Evolutionary conservation across 2,888 invertebrate genomes (phyloP), one percentile per base, ranked within the genome.

Genomic region (Minunthozetes semirufus): DNA sequence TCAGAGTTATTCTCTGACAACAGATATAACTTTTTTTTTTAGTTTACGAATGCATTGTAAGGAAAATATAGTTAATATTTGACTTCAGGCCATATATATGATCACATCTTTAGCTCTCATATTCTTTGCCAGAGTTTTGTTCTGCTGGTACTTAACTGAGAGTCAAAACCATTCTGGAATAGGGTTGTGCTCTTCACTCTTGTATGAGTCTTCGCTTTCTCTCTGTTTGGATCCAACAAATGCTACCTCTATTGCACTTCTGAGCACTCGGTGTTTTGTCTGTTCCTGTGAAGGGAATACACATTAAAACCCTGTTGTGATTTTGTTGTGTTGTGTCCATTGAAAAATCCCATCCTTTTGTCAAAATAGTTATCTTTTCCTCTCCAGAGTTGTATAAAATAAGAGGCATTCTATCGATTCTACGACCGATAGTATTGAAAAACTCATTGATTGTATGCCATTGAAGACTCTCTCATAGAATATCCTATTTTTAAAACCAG

Each of bases 101-200:
- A 63, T 63, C 61, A 63, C 61, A 63, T 63, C 61, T 63, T 33
- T 29, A 27, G 11, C 11, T 17, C 15, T 17, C 33, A 29, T 63
- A 29, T 63, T 63, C 61, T 63, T 29, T 33, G 33, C 33, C 33
- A 33, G 33, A 56, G 56, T 56, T 22, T 9, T 63, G n/a, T 63
- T 68, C 68, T 63, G 38, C 66, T 66, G 68, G 68, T 68, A 46
- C 68, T 68, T 68, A 68, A 68, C 19, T 11, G 15, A 68, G 27
- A 63, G 61, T 63, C 33, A 63, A 63, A 68, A 68, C 46, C 68
- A 68, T 68, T 68, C 42, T 42, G 13, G 17, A 38, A 68, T 68
- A 68, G 68, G 68, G 68, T 68, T 68, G 68, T 68, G 22, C 42
- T 68, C 33, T 29, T 56, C 56, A 63, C 29, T 19, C 11, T 50